phyloP scores from a whole-genome alignment of 2,888 invertebrate species.

The Conistra vaccinii region DNA sequence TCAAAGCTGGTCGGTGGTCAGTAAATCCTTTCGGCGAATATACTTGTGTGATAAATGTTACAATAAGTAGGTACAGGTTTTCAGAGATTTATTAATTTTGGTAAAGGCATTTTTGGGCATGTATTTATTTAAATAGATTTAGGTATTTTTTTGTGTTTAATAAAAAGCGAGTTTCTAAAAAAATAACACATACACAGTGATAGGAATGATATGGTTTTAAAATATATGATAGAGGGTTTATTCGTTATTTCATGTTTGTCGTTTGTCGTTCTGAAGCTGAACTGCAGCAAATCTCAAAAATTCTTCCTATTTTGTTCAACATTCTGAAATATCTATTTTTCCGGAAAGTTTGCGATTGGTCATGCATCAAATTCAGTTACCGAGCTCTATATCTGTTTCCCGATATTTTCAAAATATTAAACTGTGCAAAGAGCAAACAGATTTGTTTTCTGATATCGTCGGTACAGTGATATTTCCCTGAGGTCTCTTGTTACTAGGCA shows the following conservation, averaged over 20 bases:
- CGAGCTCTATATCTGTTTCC: slow-evolving; percentile 19
- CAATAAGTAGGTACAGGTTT: background rate
- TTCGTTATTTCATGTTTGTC: background rate
- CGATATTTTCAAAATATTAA: slow-evolving; percentile 36
- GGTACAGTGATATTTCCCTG: slow-evolving; percentile 23
- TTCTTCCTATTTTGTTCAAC: slow-evolving; percentile 10
- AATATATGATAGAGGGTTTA: background rate
- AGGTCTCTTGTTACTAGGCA: slow-evolving; percentile 17
- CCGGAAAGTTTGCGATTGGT: slow-evolving; percentile 48
- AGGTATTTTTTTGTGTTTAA: no score
- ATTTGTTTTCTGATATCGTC: slow-evolving; percentile 20
- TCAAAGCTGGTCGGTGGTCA: slow-evolving; percentile 15
- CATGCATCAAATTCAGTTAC: slow-evolving; percentile 63
- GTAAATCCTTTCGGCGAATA: slow-evolving; percentile 15
- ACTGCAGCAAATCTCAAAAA: background rate
- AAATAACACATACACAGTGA: background rate
- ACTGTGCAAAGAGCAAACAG: slow-evolving; percentile 22
- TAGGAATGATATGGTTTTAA: background rate
- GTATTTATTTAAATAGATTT: background rate
- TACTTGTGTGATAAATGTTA: background rate
- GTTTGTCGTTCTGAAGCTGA: background rate
- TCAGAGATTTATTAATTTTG: background rate
- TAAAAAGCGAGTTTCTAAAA: background rate
- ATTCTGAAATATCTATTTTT: slow-evolving; percentile 55
- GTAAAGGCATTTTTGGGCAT: background rate